Percentiles rank a stretch among this genome's conserved stretches.
Evolutionary conservation across 2,888 invertebrate genomes (phyloP).

Genomic region (Blastobasis lacticolella): DNA sequence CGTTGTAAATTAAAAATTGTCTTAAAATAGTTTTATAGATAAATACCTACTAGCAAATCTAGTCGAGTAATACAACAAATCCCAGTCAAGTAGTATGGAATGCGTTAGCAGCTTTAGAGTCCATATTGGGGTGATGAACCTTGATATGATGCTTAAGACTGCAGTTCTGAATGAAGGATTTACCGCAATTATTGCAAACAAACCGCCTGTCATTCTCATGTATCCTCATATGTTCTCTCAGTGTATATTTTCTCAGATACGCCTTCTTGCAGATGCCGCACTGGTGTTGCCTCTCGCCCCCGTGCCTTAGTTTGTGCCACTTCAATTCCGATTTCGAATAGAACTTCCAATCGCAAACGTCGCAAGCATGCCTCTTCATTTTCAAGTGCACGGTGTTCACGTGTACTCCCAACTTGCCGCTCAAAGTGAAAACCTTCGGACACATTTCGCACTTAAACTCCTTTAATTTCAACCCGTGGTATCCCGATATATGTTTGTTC

Average conservation of each 20-base stretch:
- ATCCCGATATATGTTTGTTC: conserved; percentile 48
- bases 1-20: too few relatives aligned
- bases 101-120: too few relatives aligned
- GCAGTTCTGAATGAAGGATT: conserved; percentile 54
- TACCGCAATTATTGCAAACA: conserved; percentile 48
- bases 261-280: conserved; percentile 67
- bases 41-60: too few relatives aligned
- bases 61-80: too few relatives aligned
- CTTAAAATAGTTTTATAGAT: too few relatives aligned
- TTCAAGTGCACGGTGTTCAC: conserved; percentile 58
- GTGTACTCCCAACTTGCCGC: conserved; percentile 54
- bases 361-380: conserved; percentile 55
- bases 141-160: conserved; percentile 55
- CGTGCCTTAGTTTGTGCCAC: conserved; percentile 69
- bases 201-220: conserved; percentile 57
- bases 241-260: conserved; percentile 59
- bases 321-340: conserved; percentile 70
- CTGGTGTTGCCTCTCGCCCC: conserved; percentile 63
- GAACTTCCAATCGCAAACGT: conserved; percentile 69
- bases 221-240: conserved; percentile 60
- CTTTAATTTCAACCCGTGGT: conserved; percentile 54
- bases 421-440: conserved; percentile 49
- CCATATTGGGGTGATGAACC: conserved; percentile 42
- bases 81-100: too few relatives aligned
- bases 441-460: conserved; percentile 58